A percentile compares a stretch with the other conserved stretches of the same genome.
Evolutionary conservation across 2,113 vertebrate species (phyloP).

Genomic region (Orycteropus afer): DNA sequence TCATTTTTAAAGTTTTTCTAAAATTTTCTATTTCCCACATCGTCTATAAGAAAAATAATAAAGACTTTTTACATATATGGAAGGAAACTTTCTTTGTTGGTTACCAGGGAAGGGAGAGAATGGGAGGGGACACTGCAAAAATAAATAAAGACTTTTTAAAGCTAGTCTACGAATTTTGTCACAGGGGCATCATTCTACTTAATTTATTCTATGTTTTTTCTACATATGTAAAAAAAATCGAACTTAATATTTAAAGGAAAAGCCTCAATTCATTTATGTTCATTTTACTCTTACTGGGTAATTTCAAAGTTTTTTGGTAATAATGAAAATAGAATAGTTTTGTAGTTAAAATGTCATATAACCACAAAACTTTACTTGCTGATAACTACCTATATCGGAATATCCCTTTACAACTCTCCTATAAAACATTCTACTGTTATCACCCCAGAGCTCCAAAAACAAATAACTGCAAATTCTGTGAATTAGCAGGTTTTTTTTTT

Average conservation of each 20-base stretch:
- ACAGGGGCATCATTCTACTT: not conserved
- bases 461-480: not conserved
- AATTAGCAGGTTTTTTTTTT: not conserved
- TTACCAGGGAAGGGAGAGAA: too few relatives aligned
- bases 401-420: not conserved
- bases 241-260: slow-evolving; percentile 19
- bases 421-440: not conserved
- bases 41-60: slow-evolving; percentile 26
- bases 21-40: not conserved
- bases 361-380: not conserved
- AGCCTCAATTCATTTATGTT: not conserved
- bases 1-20: slow-evolving; percentile 33
- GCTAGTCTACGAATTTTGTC: not conserved
- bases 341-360: not conserved
- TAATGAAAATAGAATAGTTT: not conserved
- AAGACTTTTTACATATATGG: slow-evolving; percentile 54
- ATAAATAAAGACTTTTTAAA: slow-evolving; percentile 46
- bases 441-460: not conserved
- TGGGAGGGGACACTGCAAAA: too few relatives aligned
- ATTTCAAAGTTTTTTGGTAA: not conserved
- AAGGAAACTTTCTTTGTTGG: too few relatives aligned
- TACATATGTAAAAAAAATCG: not conserved
- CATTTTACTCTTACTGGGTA: not conserved
- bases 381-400: not conserved
- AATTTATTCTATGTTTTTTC: not conserved